Conservation (phyloP, 2,113 vertebrate species). For the Myotis yumanensis region DNA sequence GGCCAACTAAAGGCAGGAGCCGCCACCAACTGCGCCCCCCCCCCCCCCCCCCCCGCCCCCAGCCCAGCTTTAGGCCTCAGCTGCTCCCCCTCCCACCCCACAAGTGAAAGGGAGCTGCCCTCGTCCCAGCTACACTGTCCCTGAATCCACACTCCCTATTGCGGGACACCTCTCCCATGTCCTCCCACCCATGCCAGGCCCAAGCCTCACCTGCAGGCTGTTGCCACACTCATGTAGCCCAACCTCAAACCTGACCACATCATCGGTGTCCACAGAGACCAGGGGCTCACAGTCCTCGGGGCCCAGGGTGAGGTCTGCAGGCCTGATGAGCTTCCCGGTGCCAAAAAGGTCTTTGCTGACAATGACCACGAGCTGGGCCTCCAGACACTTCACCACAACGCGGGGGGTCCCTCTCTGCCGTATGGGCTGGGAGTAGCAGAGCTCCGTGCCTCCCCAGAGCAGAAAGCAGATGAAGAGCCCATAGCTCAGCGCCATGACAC, state of each 20-base stretch:
- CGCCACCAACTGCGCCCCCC: rapidly evolving
- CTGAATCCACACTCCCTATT: neutral
- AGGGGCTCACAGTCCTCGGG: constrained; percentile 33
- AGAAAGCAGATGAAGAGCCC: constrained; percentile 29
- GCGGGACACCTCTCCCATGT: rapidly evolving
- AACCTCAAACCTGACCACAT: constrained; percentile 49
- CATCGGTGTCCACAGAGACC: rapidly evolving
- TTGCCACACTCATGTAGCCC: constrained; percentile 69
- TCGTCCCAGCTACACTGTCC: neutral
- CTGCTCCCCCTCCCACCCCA: rapidly evolving
- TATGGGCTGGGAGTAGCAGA: neutral
- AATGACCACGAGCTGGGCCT: constrained; percentile 62
- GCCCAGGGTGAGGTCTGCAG: constrained; percentile 75
- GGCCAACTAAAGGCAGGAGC: neutral
- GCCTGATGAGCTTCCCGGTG: constrained; percentile 61
- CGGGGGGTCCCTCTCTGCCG: rapidly evolving
- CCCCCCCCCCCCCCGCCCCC: rapidly evolving
- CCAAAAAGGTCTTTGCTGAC: constrained; percentile 79
- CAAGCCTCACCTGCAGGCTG: constrained; percentile 71
- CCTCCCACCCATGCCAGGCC: neutral
- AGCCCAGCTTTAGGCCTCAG: too few relatives aligned
- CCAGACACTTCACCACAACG: constrained; percentile 60
- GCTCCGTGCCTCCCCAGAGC: neutral
- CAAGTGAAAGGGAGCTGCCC: neutral
- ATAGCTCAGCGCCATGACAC: neutral